Percentiles rank a stretch among this genome's conserved stretches.
Conservation (phyloP, 2,888 invertebrate genomes). For the Drosophila macrospina region DNA sequence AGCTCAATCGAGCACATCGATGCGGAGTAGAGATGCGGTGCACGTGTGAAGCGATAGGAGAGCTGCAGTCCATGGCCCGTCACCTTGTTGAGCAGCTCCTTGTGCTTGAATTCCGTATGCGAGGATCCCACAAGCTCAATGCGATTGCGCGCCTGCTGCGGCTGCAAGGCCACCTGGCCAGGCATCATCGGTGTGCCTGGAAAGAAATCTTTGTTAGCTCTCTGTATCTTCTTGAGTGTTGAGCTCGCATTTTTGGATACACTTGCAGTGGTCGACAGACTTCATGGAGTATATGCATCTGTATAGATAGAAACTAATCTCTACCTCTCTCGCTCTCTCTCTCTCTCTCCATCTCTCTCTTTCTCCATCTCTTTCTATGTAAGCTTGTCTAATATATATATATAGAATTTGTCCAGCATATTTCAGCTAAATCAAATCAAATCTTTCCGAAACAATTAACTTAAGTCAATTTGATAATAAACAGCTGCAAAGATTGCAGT, state of each 20-base stretch:
- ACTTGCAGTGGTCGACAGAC: too few relatives aligned
- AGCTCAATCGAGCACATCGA: constrained; percentile 93
- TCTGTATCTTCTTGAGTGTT: too few relatives aligned
- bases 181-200: constrained; percentile 75
- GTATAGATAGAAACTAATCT: neutral
- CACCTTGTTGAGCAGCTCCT: constrained; percentile 90
- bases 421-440: too few relatives aligned
- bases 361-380: too few relatives aligned
- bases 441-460: too few relatives aligned
- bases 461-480: too few relatives aligned
- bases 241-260: too few relatives aligned
- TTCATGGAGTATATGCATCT: too few relatives aligned
- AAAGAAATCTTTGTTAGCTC: neutral
- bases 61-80: constrained; percentile 89
- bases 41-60: constrained; percentile 90
- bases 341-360: neutral
- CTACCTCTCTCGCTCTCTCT: neutral
- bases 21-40: constrained; percentile 92
- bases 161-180: constrained; percentile 59
- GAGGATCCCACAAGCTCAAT: constrained; percentile 88
- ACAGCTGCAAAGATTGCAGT: too few relatives aligned
- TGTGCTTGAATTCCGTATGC: constrained; percentile 87
- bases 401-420: too few relatives aligned
- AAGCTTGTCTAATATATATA: neutral
- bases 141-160: constrained; percentile 72